A percentile compares a stretch with the other conserved stretches of the same genome.
Conservation (phyloP, 2,113 vertebrate species). For the Odocoileus hemionus region DNA sequence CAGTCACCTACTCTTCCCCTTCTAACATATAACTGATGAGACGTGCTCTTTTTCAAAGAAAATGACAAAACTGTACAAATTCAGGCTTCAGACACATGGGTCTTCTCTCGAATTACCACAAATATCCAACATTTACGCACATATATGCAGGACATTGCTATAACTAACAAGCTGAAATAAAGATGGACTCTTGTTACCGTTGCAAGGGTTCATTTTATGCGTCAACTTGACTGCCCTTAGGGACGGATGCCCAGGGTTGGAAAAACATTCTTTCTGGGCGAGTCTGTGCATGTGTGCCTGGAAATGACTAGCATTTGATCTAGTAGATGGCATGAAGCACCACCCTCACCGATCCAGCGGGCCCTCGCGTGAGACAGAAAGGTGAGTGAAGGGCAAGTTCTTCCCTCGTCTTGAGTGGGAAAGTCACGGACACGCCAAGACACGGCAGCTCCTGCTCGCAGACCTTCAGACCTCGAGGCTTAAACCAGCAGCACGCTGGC, state of each 20-base stretch:
- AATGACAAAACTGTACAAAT: not conserved
- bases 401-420: not conserved
- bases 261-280: too few species aligned
- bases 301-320: not conserved
- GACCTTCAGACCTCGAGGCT: not conserved
- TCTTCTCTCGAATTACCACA: not conserved
- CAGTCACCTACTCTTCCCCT: not conserved
- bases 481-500: not conserved
- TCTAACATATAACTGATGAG: not conserved
- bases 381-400: not conserved
- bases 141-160: fast-evolving
- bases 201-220: not conserved
- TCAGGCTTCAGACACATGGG: not conserved
- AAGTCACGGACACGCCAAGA: not conserved
- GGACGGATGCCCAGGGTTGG: not conserved
- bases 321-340: too few species aligned
- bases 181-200: fast-evolving
- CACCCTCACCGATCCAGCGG: not conserved
- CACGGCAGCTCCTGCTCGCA: not conserved
- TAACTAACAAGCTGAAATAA: not conserved
- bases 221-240: not conserved
- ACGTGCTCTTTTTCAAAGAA: not conserved
- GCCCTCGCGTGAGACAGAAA: not conserved
- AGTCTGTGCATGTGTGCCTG: too few species aligned
- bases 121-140: not conserved